phyloP scores from a whole-genome alignment of 1,140 invertebrate genomes.

The Oncopeltus fasciatus region DNA sequence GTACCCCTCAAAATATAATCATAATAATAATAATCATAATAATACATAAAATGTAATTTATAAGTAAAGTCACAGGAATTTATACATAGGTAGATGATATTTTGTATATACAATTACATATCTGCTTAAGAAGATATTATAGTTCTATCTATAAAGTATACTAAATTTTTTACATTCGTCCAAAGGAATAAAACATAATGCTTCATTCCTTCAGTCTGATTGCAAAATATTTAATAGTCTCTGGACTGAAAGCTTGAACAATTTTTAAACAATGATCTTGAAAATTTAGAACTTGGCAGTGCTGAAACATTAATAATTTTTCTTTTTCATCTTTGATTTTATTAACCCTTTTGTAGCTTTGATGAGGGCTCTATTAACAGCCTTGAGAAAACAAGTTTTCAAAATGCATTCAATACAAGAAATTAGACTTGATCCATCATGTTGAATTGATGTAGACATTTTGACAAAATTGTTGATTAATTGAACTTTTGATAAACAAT shows the following conservation, averaged over 20 bases:
- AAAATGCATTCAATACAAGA: no score
- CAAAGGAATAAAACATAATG: not conserved
- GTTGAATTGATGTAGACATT: no score
- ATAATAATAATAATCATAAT: conserved; percentile 6
- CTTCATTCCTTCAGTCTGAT: not conserved
- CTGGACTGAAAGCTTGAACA: not conserved
- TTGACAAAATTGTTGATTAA: no score
- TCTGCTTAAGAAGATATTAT: not conserved
- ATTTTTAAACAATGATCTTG: conserved; percentile 4
- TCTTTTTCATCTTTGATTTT: no score
- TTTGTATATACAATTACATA: conserved; percentile 1
- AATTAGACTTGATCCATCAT: no score
- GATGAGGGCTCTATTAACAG: no score
- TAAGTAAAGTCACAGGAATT: conserved; percentile 3
- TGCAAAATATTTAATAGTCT: not conserved
- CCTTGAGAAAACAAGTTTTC: no score
- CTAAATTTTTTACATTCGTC: not conserved
- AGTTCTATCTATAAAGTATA: not conserved
- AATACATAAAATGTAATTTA: conserved; percentile 8
- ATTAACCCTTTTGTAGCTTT: no score
- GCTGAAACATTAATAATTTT: no score
- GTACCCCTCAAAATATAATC: conserved; percentile 8
- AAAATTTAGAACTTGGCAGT: no score
- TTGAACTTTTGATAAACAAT: no score
- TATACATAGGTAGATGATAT: conserved; percentile 7